Base-by-base conservation (phyloP, 2,888 invertebrate species). In the Leuctra nigra region DNA sequence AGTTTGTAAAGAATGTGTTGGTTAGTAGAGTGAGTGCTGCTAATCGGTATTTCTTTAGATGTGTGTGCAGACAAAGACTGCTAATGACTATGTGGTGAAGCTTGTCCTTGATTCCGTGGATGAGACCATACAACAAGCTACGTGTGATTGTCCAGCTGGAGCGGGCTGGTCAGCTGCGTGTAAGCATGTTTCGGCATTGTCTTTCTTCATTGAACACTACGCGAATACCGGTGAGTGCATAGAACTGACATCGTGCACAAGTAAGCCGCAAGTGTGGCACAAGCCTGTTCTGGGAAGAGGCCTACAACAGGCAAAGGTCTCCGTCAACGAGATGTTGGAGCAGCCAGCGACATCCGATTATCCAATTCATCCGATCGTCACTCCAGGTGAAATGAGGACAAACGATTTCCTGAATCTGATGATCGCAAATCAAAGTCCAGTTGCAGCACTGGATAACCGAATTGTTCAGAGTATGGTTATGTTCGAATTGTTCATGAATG, bases 111-210 rank as follows among this genome's bases (percentile, higher is more conserved):
- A n/a, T n/a, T n/a, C n/a, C n/a, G 48, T 6, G 20, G 23, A 14
- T 9, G 24, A 22, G 14, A n/a, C 13, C 4, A 29, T 48, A 9
- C 16, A 11, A 13, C 16, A 11, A 22, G 48, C 23, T n/a, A 14
- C 25, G 3, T 48, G 48, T 22, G 20, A 48, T 13, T 48, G 48
- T 23, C 48, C 48, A 14, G 48, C 48, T 11, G 48, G 48, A 3
- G 48, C 25, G 11, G 48, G 33, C 14, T 24, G 22, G 48, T 48
- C 48, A 9, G 48, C 48, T 23, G 48, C 48, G 4, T 48, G 48
- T 24, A 48, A 48, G 48, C 48, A 23, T 48, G 48, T 48, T 18
- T 22, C 20, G 4, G 24, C 24, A 22, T 18, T 46, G n/a, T 9
- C 24, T 9, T 46, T 16, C 18, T 22, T 22, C 16, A 2, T 46